Conservation (phyloP, 2,888 invertebrate genomes). For the Netelia inedita region DNA sequence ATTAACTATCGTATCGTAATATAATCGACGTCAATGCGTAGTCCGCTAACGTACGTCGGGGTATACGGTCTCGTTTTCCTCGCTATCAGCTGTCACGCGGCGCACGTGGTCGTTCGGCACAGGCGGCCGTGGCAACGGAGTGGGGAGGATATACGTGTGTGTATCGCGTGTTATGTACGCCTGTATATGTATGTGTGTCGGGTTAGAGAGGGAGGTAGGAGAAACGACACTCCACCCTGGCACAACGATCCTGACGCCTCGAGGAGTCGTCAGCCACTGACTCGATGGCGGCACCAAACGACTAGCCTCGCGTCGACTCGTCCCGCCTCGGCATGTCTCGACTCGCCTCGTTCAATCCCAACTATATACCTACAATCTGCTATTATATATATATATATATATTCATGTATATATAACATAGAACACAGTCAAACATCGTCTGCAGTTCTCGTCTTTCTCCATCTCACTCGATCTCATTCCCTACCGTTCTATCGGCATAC, state of each 20-base stretch:
- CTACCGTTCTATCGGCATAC: conserved; percentile 83
- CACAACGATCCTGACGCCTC: conserved; percentile 86
- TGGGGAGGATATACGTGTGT: conserved; percentile 84
- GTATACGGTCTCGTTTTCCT: not conserved
- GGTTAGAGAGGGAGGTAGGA: conserved; percentile 30
- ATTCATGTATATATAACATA: not conserved
- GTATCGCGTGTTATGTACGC: not conserved
- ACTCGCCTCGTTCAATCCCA: conserved; percentile 84
- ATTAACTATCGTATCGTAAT: not conserved
- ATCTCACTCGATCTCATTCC: conserved; percentile 28
- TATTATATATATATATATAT: not conserved
- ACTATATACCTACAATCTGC: not conserved
- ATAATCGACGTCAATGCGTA: not conserved
- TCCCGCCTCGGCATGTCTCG: conserved; percentile 86
- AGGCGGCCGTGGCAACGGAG: conserved; percentile 85
- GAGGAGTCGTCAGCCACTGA: conserved; percentile 83
- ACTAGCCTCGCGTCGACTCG: conserved; percentile 85
- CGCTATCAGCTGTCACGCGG: conserved; percentile 79
- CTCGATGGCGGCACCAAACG: conserved; percentile 68
- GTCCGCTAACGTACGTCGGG: not conserved
- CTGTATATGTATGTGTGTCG: conserved; percentile 9
- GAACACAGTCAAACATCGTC: conserved; percentile 41
- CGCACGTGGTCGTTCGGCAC: conserved; percentile 85
- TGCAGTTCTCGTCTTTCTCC: conserved; percentile 56
- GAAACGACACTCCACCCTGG: conserved; percentile 86